Conservation (phyloP, 2,888 invertebrate genomes). For the Adela reaumurella region DNA sequence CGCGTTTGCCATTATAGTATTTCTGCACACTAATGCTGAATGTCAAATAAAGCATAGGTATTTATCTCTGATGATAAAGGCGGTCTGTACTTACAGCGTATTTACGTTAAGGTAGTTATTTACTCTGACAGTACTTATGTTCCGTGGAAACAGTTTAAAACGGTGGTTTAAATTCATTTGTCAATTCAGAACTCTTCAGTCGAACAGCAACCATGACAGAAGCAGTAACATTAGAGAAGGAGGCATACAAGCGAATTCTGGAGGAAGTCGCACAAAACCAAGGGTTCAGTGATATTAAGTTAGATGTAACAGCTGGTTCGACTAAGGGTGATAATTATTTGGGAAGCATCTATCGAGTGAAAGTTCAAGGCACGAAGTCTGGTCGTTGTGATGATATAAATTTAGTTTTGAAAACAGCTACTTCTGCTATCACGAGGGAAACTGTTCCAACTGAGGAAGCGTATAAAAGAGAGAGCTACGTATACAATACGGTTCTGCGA, state of each 20-base stretch:
- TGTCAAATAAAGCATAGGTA: no score
- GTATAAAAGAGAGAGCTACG: slow-evolving; percentile 5
- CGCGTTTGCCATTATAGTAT: no score
- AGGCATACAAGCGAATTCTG: not conserved
- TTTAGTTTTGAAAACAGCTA: not conserved
- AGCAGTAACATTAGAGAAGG: no score
- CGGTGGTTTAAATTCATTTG: no score
- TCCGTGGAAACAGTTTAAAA: no score
- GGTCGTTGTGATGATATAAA: not conserved
- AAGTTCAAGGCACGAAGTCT: not conserved
- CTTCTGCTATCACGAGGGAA: not conserved
- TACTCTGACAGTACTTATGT: no score
- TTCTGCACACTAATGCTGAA: no score
- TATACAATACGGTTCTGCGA: slow-evolving; percentile 4
- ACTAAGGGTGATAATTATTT: slow-evolving; percentile 6
- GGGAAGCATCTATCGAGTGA: slow-evolving; percentile 2
- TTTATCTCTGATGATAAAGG: no score
- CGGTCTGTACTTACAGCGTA: no score
- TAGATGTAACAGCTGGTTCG: not conserved
- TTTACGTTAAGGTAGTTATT: not conserved
- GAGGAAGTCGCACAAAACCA: not conserved
- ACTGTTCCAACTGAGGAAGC: not conserved
- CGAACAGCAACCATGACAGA: no score
- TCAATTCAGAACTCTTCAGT: no score
- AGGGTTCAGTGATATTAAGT: not conserved